Conservation (phyloP, 2,888 invertebrate genomes). For the Proisotoma minuta region DNA sequence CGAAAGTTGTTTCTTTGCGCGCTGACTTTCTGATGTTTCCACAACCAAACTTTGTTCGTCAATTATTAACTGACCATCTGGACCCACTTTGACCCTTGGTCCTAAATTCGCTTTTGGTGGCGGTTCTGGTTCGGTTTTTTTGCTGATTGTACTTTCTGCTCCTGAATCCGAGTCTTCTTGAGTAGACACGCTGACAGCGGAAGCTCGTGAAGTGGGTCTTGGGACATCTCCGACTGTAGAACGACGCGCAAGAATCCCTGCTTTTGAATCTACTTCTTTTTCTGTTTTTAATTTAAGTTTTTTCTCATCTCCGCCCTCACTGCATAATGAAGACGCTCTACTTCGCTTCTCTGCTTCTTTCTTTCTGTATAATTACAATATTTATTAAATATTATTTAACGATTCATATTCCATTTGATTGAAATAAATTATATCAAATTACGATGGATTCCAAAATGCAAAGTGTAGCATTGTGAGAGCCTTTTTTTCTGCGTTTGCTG, state of each 20-base stretch:
- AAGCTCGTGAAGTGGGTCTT: too few relatives aligned
- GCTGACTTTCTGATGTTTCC: conserved; percentile 60
- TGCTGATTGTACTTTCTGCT: background rate
- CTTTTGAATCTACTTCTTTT: background rate
- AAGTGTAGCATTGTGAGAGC: conserved; percentile 66
- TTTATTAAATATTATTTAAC: conserved; percentile 1
- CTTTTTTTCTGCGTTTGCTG: conserved; percentile 50
- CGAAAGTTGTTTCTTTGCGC: conserved; percentile 58
- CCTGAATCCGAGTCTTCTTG: background rate
- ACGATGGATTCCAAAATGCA: conserved; percentile 47
- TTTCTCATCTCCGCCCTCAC: background rate
- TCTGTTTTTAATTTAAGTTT: background rate
- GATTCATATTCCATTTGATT: conserved; percentile 7
- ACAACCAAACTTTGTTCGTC: conserved; percentile 80
- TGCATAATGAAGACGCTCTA: conserved; percentile 27
- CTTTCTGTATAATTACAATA: conserved; percentile 7
- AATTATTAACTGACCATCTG: conserved; percentile 75
- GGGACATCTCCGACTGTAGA: conserved; percentile 16
- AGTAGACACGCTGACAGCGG: background rate
- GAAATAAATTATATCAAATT: conserved; percentile 13
- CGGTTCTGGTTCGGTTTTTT: conserved; percentile 1
- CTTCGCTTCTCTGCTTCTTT: conserved; percentile 18
- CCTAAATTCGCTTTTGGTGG: conserved; percentile 18
- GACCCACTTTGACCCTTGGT: conserved; percentile 79
- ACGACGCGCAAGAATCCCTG: background rate